Conservation (phyloP, 2,797 vertebrate species). For the Dendrocincla tyrannina region DNA sequence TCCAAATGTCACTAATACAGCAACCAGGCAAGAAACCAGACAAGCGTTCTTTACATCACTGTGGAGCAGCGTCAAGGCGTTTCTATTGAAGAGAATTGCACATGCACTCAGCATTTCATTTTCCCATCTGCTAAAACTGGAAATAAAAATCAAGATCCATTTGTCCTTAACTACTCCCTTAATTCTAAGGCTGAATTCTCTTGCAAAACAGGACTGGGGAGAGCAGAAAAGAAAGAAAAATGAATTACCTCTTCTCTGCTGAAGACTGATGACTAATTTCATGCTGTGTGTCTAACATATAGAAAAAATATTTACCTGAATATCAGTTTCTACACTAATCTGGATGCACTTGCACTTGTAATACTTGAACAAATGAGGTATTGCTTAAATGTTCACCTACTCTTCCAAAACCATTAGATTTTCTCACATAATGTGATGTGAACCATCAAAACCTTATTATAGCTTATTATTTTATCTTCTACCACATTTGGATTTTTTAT, state of each 20-base stretch:
- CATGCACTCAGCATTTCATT: not conserved
- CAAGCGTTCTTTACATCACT: not conserved
- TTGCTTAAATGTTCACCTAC: not conserved
- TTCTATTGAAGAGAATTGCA: not conserved
- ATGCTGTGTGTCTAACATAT: not conserved
- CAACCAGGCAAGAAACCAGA: not conserved
- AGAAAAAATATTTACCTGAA: not conserved
- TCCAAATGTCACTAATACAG: not conserved
- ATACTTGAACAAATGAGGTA: not conserved
- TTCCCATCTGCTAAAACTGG: not conserved
- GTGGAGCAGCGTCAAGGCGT: not conserved
- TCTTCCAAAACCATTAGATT: not conserved
- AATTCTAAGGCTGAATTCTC: not conserved
- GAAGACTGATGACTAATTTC: not conserved
- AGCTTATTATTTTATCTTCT: not conserved
- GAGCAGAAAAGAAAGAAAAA: not conserved
- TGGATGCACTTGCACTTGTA: not conserved
- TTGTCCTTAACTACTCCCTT: not conserved
- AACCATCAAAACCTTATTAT: not conserved
- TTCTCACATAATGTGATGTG: not conserved
- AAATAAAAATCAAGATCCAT: not conserved
- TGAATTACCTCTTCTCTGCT: not conserved
- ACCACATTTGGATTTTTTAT: not conserved
- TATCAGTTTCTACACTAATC: not conserved
- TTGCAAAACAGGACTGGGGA: fast-evolving